Conservation (phyloP, 2,797 vertebrate genomes). For the Podargus strigoides region DNA sequence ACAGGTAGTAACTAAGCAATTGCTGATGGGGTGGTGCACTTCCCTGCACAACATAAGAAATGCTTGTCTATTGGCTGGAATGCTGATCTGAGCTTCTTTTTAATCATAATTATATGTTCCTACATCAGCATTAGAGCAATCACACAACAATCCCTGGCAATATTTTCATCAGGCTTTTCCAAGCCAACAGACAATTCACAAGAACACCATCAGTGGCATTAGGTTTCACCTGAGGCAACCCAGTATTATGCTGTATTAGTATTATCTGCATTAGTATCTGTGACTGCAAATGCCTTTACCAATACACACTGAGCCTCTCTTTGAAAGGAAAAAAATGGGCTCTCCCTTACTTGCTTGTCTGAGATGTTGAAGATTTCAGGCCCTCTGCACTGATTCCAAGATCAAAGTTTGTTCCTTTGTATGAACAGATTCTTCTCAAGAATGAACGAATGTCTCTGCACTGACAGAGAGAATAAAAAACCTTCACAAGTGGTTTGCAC, state of each 20-base stretch:
- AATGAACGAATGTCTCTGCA: neutral
- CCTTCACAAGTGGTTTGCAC: neutral
- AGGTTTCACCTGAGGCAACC: neutral
- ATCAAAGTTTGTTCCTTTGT: neutral
- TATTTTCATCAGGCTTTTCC: neutral
- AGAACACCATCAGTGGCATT: neutral
- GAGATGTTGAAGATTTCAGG: neutral
- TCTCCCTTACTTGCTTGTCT: neutral
- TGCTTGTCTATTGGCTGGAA: neutral
- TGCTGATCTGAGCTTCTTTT: neutral
- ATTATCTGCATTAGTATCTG: neutral
- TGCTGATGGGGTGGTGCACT: neutral
- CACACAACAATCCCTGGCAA: neutral
- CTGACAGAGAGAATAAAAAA: neutral
- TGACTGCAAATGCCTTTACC: neutral
- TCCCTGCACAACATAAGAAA: neutral
- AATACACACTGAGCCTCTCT: neutral
- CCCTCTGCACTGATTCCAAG: neutral
- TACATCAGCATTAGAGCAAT: neutral
- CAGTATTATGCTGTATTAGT: neutral
- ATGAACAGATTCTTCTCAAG: neutral
- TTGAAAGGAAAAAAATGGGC: neutral
- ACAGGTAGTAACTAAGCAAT: neutral
- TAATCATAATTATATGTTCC: neutral
- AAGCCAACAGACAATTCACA: neutral